Base-by-base conservation (phyloP, 2,888 invertebrate species). In the Pammene aurita region DNA sequence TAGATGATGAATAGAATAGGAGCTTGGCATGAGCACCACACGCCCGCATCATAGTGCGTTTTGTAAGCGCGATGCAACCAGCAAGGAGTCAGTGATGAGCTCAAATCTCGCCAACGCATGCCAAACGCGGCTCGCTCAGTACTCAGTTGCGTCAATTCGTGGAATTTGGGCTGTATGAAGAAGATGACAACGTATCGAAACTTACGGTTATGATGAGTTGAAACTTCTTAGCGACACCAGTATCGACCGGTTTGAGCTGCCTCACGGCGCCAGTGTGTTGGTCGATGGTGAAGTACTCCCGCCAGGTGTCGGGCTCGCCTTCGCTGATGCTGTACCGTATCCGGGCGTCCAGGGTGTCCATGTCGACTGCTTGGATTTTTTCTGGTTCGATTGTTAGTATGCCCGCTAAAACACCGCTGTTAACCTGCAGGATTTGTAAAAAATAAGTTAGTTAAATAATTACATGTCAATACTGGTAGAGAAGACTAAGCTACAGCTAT, bases 321-420 rank as follows among this genome's bases (percentile, higher is more conserved):
- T 95, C 96, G 13, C 96, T 94, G 80, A 98, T 97, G 67, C 94
- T 95, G 84, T 97, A 98, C 64, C 94, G 94, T 72, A 98, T 97
- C 0, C 96, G 95, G 0, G 97, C 95, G 80, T 97, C 96, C 55
- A 98, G 94, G 0, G 97, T 97, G 81, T 98, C 98, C 94, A 97
- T 96, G 85, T 98, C 98, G 0, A 97, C 95, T 0, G 98, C 98
- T 88, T 97, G 96, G 72, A 98, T 97, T 83, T 97, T 96, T 82
- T 97, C 97, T 0, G 98, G 98, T 42, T 95, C 94, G 18, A 98
- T 95, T 70, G 96, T 95, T 26, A 98, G 93, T 34, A 97, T 95
- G 0, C 97, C 98, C 58, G 97, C 95, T 74, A 97, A 89, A 0
- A 96, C 95, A 0, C 97, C 97, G 76, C 96, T 96, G 70, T 95